Conservation (phyloP, 2,113 vertebrate genomes). For the Callospermophilus lateralis region DNA sequence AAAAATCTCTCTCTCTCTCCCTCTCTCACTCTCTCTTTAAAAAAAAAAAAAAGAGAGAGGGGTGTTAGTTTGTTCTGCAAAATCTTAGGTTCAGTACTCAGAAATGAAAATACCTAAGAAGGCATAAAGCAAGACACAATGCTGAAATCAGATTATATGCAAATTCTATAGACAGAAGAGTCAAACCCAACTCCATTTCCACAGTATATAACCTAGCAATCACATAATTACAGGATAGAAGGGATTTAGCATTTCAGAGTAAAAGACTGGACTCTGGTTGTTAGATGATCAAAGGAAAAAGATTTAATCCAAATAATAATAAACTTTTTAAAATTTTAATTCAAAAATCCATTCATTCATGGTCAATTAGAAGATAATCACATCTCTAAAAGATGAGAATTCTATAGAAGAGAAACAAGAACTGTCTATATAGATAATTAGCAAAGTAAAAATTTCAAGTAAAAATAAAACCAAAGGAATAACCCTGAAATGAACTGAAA, state of each 20-base stretch:
- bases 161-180: neutral
- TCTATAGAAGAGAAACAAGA: neutral
- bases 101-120: neutral
- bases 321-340: neutral
- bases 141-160: neutral
- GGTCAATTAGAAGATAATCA: slow-evolving; percentile 49
- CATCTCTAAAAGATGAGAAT: slow-evolving; percentile 16
- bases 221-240: neutral
- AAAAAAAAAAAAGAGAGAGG: too few relatives aligned
- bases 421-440: neutral
- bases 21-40: too few relatives aligned
- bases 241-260: neutral
- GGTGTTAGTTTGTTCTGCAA: neutral
- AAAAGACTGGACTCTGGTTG: neutral
- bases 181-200: slow-evolving; percentile 2
- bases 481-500: slow-evolving; percentile 10
- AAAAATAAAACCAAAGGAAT: neutral
- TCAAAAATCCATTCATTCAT: slow-evolving; percentile 44
- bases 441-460: slow-evolving; percentile 56
- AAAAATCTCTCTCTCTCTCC: too few relatives aligned
- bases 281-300: slow-evolving; percentile 43
- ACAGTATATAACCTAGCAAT: neutral
- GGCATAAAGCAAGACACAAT: neutral
- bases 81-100: neutral
- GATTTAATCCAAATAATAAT: slow-evolving; percentile 15